Evolutionary conservation across 2,888 invertebrate genomes (phyloP), one percentile per base, ranked within the genome.

Genomic region (Cerceris rybyensis): DNA sequence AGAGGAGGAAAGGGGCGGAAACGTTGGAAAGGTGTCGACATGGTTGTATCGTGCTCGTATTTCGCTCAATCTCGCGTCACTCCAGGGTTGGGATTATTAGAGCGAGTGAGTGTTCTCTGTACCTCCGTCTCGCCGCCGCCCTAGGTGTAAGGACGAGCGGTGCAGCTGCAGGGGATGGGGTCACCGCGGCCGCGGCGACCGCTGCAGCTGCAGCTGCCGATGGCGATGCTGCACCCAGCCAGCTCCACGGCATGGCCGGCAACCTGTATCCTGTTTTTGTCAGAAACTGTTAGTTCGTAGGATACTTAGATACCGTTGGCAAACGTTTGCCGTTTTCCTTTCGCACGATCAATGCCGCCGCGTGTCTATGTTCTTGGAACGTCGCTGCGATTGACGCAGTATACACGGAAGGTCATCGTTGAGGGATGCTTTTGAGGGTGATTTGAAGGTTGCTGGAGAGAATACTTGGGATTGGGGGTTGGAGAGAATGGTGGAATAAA

Each of bases 241-340:
- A 96, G 93, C 96, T 96, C 96, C 96, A 96, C 93, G 96, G 93
- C 94, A 95, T 94, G 93, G 96, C 95, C 92, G 96, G 95, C 93
- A 96, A 95, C 93, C 96, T 96, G 94, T 96, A 95, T 94, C 96
- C 96, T 96, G 83, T 84, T 83, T 81, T 85, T 77, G 83, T 85
- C 80, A 84, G 61, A 84, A 83, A 80, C 64, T 58, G 69, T 82
- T 85, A 82, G 82, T 82, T 69, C n/a, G 60, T 63, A 63, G 52
- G 13, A 41, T 69, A 8, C 60, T 16, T 14, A 42, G 63, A 54
- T 52, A 17, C 8, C 50, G 46, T 8, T 11, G 46, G 46, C 46
- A 46, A 11, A 46, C 46, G 46, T 46, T 11, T 6, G 46, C 46
- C 46, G 46, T 46, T 11, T 8, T 11, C 9, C 11, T 11, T 46